These are phyloP conservation scores for Acleris sparsana DNA, from an alignment of 2,888 invertebrate genomes.

Conservation along the genomic window DNA sequence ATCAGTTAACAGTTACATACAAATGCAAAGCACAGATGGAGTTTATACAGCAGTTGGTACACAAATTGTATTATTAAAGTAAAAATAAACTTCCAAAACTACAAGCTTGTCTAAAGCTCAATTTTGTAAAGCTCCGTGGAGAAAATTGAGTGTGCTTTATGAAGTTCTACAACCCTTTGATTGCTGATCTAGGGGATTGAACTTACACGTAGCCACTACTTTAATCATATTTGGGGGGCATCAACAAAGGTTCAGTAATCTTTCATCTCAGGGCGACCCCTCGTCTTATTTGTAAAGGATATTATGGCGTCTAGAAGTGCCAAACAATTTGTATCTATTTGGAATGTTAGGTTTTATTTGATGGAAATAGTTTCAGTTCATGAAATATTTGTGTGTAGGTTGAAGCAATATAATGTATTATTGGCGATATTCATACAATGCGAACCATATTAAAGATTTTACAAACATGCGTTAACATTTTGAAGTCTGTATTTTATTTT, in stretches of 20 bases:
- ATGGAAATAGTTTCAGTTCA: too few relatives aligned
- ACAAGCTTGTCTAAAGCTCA: too few relatives aligned
- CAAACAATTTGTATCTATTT: not conserved
- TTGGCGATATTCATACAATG: not conserved
- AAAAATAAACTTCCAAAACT: too few relatives aligned
- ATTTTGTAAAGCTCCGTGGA: not conserved
- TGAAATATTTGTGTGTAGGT: too few relatives aligned
- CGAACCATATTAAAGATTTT: too few relatives aligned
- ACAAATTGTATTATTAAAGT: too few relatives aligned
- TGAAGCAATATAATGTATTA: not conserved
- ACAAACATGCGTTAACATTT: too few relatives aligned
- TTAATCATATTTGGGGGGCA: constrained; percentile 63
- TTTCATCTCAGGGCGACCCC: constrained; percentile 50
- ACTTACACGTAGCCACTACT: constrained; percentile 62
- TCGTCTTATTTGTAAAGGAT: constrained; percentile 43
- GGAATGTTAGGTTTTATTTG: too few relatives aligned
- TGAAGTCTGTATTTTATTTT: too few relatives aligned
- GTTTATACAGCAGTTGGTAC: too few relatives aligned
- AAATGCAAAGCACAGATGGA: too few relatives aligned
- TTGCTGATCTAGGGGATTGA: constrained; percentile 61
- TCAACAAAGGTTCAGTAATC: constrained; percentile 56
- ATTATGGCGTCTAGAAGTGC: constrained; percentile 13
- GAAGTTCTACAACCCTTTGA: constrained; percentile 46
- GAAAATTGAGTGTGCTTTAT: constrained; percentile 8
- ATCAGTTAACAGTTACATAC: too few relatives aligned